A percentile compares a stretch with the other conserved stretches of the same genome.
These are phyloP conservation scores for Tylochromis polylepis DNA, from an alignment of 2,113 vertebrate species.

Conservation along the genomic window DNA sequence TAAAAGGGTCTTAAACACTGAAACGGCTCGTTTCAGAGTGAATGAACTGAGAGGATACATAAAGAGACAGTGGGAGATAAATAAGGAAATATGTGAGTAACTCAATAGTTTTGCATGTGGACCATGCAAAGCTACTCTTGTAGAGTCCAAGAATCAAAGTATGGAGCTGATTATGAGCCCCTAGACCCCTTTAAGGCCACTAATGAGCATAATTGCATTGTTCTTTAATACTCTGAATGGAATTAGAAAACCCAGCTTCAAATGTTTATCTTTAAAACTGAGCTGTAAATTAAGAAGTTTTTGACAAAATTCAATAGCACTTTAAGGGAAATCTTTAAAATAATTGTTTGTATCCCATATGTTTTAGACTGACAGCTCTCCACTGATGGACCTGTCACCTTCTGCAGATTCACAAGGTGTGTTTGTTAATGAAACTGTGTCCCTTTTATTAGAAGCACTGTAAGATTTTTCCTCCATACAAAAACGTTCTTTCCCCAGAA, in stretches of 20 bases:
- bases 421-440: not conserved
- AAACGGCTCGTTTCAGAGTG: not conserved
- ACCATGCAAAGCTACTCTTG: not conserved
- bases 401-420: conserved; percentile 15
- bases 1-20: not conserved
- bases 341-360: not conserved
- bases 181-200: not conserved
- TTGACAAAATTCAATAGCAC: not conserved
- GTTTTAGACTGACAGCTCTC: conserved; percentile 15
- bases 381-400: not conserved
- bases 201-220: not conserved
- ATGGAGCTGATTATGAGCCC: not conserved
- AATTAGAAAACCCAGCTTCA: not conserved
- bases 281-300: not conserved
- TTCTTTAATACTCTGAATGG: not conserved
- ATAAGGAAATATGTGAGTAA: not conserved
- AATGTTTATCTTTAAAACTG: not conserved
- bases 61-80: not conserved
- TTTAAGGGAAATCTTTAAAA: not conserved
- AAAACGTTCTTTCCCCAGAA: not conserved
- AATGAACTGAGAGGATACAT: not conserved
- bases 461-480: not conserved
- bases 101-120: not conserved
- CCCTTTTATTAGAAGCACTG: not conserved
- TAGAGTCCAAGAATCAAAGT: not conserved